Percentiles rank a stretch among this genome's conserved stretches.
Evolutionary conservation across 1,140 invertebrate genomes (phyloP).

Genomic region (Eubasilissa regina): DNA sequence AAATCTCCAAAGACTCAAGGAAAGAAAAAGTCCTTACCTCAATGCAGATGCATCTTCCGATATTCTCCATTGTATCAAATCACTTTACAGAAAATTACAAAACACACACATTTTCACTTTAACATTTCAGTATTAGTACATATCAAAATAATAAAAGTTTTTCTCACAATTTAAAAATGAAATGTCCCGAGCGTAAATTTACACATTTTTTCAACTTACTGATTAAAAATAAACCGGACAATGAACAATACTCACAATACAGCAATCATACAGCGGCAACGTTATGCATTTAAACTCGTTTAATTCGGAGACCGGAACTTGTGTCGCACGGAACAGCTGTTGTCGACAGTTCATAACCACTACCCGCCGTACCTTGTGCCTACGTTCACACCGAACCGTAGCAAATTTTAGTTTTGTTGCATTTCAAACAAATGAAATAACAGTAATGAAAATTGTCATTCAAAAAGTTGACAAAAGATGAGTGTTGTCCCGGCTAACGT

Average conservation of each 20-base stretch:
- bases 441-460: no score
- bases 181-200: no score
- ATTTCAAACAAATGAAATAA: no score
- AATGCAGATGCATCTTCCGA: neutral
- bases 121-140: no score
- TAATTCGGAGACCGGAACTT: slow-evolving; percentile 9
- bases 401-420: no score
- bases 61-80: neutral
- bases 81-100: neutral
- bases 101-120: neutral
- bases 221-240: neutral
- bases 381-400: no score
- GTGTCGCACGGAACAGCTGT: slow-evolving; percentile 14
- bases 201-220: no score
- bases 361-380: neutral
- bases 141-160: no score
- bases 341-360: neutral
- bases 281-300: slow-evolving; percentile 4
- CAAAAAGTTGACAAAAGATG: neutral
- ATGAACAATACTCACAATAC: neutral
- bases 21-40: slow-evolving; percentile 7
- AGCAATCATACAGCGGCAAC: neutral
- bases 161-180: no score
- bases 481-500: no score
- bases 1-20: no score